These are phyloP conservation scores for Tetranychus truncatus DNA, from an alignment of 2,888 invertebrate species.

Conservation along the genomic window DNA sequence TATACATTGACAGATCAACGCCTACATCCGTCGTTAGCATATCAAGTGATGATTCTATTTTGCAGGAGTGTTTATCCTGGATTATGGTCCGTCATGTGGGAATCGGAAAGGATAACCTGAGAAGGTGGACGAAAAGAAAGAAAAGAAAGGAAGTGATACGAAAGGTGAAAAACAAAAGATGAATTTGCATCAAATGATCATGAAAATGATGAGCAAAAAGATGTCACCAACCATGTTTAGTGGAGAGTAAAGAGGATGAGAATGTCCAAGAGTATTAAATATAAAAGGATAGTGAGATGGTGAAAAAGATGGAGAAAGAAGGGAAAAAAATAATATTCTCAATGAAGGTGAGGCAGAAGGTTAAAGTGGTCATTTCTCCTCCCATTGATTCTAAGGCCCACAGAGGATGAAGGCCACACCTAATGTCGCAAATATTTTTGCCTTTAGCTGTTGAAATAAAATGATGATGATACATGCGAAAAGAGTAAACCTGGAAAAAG, in stretches of 20 bases:
- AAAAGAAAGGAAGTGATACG: neutral
- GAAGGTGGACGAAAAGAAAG: neutral
- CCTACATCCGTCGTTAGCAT: neutral
- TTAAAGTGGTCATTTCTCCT: neutral
- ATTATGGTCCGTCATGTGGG: neutral
- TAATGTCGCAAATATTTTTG: constrained; percentile 1
- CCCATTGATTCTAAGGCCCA: neutral
- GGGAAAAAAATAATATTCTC: neutral
- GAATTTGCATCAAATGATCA: neutral
- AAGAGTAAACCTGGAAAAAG: neutral
- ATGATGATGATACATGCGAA: neutral
- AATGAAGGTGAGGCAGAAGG: neutral
- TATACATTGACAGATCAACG: neutral
- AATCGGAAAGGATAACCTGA: neutral
- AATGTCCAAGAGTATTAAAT: no score
- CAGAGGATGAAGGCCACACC: neutral
- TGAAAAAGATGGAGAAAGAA: neutral
- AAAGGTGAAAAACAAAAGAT: neutral
- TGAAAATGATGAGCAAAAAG: no score
- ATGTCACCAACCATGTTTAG: no score
- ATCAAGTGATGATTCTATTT: neutral
- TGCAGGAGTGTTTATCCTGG: neutral
- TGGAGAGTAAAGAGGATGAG: no score
- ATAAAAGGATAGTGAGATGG: neutral
- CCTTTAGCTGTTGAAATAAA: neutral